These are phyloP conservation scores for Sardinella longiceps DNA, from an alignment of 2,797 vertebrate species.

Conservation along the genomic window DNA sequence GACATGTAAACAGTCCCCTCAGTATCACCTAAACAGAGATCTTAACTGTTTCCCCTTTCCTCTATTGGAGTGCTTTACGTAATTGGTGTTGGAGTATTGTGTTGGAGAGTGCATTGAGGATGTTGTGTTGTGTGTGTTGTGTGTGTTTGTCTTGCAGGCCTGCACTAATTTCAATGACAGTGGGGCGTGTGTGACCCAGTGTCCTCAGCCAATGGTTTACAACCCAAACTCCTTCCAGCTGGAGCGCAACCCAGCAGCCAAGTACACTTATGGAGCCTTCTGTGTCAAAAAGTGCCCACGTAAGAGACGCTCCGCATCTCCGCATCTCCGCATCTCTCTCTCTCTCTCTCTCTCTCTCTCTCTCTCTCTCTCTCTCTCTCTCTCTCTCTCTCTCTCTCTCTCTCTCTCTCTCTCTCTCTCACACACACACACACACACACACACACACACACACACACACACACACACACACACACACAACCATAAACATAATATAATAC, in stretches of 20 bases:
- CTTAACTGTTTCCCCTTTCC: too few species aligned
- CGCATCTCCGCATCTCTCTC: background rate
- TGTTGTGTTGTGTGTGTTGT: background rate
- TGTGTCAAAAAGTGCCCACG: conserved; percentile 98
- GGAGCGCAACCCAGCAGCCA: conserved; percentile 93
- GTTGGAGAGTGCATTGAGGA: background rate
- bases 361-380: too few species aligned
- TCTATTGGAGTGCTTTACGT: too few species aligned
- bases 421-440: background rate
- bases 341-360: background rate
- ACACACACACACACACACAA: conserved; percentile 3
- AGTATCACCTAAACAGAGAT: too few species aligned
- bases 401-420: background rate
- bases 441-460: background rate
- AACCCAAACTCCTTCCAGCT: conserved; percentile 95
- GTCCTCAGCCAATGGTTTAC: conserved; percentile 95
- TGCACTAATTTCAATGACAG: conserved; percentile 99
- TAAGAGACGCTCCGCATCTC: conserved; percentile 69
- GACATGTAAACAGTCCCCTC: background rate
- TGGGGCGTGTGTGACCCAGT: conserved; percentile 95
- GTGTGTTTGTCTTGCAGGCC: conserved; percentile 70
- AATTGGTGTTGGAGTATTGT: background rate
- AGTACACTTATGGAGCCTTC: conserved; percentile 98
- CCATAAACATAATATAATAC: conserved; percentile 21
- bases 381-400: too few species aligned